A percentile compares a stretch with the other conserved stretches of the same genome.
Conservation (phyloP, 2,888 invertebrate species). For the Agrilus cyanescens region DNA sequence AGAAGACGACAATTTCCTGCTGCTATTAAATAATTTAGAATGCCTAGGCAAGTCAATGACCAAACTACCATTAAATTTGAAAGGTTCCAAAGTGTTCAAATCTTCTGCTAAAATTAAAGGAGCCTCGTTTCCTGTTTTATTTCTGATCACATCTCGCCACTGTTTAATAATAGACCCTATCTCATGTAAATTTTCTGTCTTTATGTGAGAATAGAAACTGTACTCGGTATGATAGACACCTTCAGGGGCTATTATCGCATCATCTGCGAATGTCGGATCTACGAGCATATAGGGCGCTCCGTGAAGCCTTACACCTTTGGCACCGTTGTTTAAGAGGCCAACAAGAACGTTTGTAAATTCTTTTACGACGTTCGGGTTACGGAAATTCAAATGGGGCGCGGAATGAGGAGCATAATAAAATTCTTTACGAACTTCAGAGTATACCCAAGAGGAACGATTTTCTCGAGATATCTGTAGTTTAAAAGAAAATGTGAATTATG, state of each 20-base stretch:
- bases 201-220: conserved; percentile 48
- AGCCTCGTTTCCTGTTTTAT: conserved; percentile 36
- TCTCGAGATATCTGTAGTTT: conserved; percentile 13
- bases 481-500: background rate
- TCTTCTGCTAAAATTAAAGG: conserved; percentile 31
- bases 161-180: conserved; percentile 46
- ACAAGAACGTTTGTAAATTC: conserved; percentile 55
- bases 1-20: conserved; percentile 16
- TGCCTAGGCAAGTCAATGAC: conserved; percentile 33
- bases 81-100: conserved; percentile 26
- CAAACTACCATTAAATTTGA: conserved; percentile 27
- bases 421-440: conserved; percentile 47
- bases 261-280: conserved; percentile 41
- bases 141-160: conserved; percentile 51
- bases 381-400: conserved; percentile 74
- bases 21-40: conserved; percentile 24
- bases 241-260: conserved; percentile 31
- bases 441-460: conserved; percentile 58
- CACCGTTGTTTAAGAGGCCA: conserved; percentile 64
- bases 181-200: conserved; percentile 50
- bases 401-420: conserved; percentile 72
- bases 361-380: conserved; percentile 50
- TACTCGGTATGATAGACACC: conserved; percentile 34
- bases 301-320: conserved; percentile 67
- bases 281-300: conserved; percentile 57